Conservation (phyloP, 2,888 invertebrate genomes). For the Diaprepes abbreviatus region DNA sequence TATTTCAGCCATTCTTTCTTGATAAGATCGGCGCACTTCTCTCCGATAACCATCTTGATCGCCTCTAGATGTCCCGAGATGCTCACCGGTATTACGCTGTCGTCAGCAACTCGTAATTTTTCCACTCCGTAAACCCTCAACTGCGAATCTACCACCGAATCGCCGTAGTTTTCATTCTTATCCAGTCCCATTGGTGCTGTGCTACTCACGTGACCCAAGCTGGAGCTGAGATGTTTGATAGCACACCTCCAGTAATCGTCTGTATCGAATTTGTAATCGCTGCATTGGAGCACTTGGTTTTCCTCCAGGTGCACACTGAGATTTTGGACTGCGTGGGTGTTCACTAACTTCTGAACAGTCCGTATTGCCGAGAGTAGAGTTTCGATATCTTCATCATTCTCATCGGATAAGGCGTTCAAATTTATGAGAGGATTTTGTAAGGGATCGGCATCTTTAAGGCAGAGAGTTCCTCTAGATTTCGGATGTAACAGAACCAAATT, state of each 20-base stretch:
- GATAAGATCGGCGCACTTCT: conserved; percentile 79
- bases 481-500: conserved; percentile 81
- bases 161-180: conserved; percentile 68
- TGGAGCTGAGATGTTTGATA: conserved; percentile 55
- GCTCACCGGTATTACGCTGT: conserved; percentile 77
- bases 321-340: conserved; percentile 73
- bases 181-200: conserved; percentile 81
- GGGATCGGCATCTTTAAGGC: conserved; percentile 80
- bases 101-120: conserved; percentile 76
- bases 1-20: conserved; percentile 65
- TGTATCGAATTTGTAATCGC: conserved; percentile 58
- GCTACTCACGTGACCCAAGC: conserved; percentile 64
- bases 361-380: conserved; percentile 74
- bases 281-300: conserved; percentile 69
- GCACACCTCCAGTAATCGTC: conserved; percentile 82
- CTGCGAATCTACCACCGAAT: conserved; percentile 76
- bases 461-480: conserved; percentile 78
- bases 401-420: conserved; percentile 83
- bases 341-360: conserved; percentile 71
- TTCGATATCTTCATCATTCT: conserved; percentile 72
- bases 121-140: conserved; percentile 74
- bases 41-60: conserved; percentile 79
- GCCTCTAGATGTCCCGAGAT: conserved; percentile 79
- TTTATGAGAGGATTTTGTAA: conserved; percentile 82
- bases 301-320: conserved; percentile 68